Conservation (phyloP, 2,113 vertebrate genomes). For the Ibidorhyncha struthersii region DNA sequence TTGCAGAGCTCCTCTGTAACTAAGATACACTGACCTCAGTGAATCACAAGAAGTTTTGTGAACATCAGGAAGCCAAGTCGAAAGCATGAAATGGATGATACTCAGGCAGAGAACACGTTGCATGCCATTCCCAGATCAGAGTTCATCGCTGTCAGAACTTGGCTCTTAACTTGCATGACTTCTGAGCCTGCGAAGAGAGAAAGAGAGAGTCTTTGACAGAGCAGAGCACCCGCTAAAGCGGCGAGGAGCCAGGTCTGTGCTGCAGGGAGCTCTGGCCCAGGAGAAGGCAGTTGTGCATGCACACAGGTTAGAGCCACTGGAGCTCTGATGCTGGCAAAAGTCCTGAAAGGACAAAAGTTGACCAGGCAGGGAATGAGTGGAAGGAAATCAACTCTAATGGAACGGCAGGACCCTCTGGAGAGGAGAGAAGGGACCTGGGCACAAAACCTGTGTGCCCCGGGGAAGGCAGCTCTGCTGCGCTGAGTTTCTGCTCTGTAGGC, state of each 20-base stretch:
- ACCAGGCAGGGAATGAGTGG: not conserved
- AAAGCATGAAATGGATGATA: not conserved
- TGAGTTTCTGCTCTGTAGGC: not conserved
- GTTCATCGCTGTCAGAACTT: conserved; percentile 6
- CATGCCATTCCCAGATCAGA: not conserved
- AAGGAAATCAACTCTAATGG: not conserved
- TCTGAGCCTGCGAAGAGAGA: not conserved
- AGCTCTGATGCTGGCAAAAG: not conserved
- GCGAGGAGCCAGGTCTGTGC: not conserved
- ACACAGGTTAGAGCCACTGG: not conserved
- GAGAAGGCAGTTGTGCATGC: not conserved
- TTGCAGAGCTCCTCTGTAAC: not conserved
- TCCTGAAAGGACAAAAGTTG: not conserved
- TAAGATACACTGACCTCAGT: not conserved
- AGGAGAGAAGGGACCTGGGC: not conserved
- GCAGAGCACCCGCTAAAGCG: not conserved
- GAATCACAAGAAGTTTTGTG: not conserved
- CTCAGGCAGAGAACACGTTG: not conserved
- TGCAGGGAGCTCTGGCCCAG: not conserved
- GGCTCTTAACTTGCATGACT: not conserved
- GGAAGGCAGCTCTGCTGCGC: not conserved
- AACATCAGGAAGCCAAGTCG: not conserved
- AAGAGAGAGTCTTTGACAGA: not conserved
- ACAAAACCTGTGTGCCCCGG: rapidly evolving
- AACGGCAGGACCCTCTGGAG: not conserved